phyloP scores from a whole-genome alignment of 1,140 invertebrate species.

The Argopecten irradians region DNA sequence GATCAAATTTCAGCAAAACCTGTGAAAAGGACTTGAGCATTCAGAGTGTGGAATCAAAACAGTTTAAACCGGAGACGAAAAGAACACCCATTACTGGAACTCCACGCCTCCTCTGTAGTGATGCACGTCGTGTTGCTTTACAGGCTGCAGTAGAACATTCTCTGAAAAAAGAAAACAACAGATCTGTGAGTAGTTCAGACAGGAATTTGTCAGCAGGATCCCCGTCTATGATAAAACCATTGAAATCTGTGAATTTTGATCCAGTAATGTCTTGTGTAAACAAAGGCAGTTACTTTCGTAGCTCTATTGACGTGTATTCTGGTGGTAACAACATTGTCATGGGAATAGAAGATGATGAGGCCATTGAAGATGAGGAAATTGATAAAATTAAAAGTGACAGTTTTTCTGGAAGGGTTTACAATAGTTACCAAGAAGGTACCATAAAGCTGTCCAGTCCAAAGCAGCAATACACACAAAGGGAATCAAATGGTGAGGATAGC shows the following conservation, averaged over 20 bases:
- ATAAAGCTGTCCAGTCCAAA: not conserved
- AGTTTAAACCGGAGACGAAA: not conserved
- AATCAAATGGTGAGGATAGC: not conserved
- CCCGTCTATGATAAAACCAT: not conserved
- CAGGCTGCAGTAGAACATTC: not conserved
- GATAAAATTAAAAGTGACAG: not conserved
- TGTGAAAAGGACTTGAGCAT: not conserved
- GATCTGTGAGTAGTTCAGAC: not conserved
- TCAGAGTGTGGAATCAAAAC: not conserved
- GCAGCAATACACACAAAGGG: not conserved
- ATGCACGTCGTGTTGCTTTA: not conserved
- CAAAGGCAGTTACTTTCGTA: not conserved
- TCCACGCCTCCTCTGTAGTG: not conserved
- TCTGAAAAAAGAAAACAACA: not conserved
- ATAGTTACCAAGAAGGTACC: not conserved
- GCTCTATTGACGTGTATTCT: not conserved
- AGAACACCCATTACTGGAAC: not conserved
- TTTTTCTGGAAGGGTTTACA: not conserved
- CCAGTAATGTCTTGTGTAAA: not conserved
- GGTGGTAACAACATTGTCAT: not conserved
- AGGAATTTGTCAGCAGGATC: not conserved
- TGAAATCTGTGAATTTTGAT: not conserved
- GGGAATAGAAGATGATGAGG: not conserved
- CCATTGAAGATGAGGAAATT: not conserved
- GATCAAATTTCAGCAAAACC: not conserved